phyloP scores from a whole-genome alignment of 2,888 invertebrate species.

The Pilophorus perplexus region DNA sequence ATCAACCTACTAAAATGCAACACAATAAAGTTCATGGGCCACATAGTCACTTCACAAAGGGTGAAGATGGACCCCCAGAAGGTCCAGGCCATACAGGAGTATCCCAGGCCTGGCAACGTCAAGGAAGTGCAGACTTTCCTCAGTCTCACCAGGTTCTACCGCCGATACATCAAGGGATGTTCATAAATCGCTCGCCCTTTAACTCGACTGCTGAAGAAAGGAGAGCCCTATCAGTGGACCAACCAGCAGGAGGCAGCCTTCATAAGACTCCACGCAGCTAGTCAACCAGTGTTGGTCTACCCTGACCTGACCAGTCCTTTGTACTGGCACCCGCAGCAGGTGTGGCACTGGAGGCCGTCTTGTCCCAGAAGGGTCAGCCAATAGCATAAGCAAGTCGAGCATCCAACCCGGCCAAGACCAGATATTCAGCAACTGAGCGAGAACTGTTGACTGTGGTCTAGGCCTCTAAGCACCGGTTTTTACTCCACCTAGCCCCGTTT shows the following conservation, averaged over 20 bases:
- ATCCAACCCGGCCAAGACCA: not conserved
- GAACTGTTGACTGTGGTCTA: conserved; percentile 10
- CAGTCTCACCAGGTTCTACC: conserved; percentile 51
- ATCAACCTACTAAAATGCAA: conserved; percentile 36
- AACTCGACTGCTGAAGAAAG: conserved; percentile 44
- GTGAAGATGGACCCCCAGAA: conserved; percentile 42
- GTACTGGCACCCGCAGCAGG: not conserved
- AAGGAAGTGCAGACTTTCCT: conserved; percentile 49
- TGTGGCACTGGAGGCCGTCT: not conserved
- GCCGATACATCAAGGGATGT: conserved; percentile 52
- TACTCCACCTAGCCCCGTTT: too few relatives aligned
- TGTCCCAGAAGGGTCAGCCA: not conserved
- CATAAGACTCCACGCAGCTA: conserved; percentile 35
- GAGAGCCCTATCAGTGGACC: conserved; percentile 47
- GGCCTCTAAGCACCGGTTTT: conserved; percentile 8
- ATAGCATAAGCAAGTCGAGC: conserved; percentile 18
- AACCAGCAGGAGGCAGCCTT: conserved; percentile 43
- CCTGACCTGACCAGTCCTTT: not conserved
- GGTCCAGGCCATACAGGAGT: conserved; percentile 30
- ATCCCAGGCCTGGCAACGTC: conserved; percentile 37
- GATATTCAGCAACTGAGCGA: conserved; percentile 5
- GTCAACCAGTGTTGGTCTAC: conserved; percentile 50
- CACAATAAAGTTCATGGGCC: conserved; percentile 41
- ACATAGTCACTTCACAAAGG: conserved; percentile 41
- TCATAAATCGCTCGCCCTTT: conserved; percentile 50